Evolutionary conservation across 2,888 invertebrate genomes (phyloP), one percentile per base, ranked within the genome.

Genomic region (Ceramica pisi): DNA sequence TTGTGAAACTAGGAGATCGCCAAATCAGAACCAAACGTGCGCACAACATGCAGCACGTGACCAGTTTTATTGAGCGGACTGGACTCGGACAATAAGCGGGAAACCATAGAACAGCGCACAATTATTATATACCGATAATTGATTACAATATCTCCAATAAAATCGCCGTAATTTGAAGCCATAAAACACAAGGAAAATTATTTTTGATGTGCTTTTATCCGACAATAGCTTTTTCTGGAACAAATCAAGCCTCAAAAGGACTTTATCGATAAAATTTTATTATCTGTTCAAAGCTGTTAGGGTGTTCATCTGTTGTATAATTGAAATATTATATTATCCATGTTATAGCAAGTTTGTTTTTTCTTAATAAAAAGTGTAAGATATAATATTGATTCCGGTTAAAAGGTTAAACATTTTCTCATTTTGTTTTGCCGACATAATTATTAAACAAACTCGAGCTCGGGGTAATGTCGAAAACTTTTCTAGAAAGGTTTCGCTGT

Each of bases 171-270:
- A 82, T 82, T 84, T 56, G 59, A 78, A 73, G 82, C 41, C 55
- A 75, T 78, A 78, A 84, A 81, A 74, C 21, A 78, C 16, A 51
- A 77, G 57, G 67, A 81, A 67, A 77, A 81, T 10, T 19, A 77
- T 68, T 67, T 67, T 68, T 78, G 66, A 71, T 62, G 44, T 31
- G 31, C 19, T n/a, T 65, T 56, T 61, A 53, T 70, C 57, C 38
- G 46, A 26, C 21, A 46, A 70, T 48, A 35, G 57, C n/a, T 44
- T 71, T 53, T 44, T 71, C 66, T 64, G 66, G 65, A 74, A 78
- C 75, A 62, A 82, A 84, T 84, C 57, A 53, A 66, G 46, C 46
- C 55, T 66, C 56, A 41, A 72, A 57, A 82, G 67, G 68, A 68
- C 38, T 66, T 64, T 19, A 44, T 63, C 46, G 68, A 31, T 57